Evolutionary conservation across 2,797 vertebrate species (phyloP), one percentile per base, ranked within the genome.

Genomic region (Takifugu rubripes): DNA sequence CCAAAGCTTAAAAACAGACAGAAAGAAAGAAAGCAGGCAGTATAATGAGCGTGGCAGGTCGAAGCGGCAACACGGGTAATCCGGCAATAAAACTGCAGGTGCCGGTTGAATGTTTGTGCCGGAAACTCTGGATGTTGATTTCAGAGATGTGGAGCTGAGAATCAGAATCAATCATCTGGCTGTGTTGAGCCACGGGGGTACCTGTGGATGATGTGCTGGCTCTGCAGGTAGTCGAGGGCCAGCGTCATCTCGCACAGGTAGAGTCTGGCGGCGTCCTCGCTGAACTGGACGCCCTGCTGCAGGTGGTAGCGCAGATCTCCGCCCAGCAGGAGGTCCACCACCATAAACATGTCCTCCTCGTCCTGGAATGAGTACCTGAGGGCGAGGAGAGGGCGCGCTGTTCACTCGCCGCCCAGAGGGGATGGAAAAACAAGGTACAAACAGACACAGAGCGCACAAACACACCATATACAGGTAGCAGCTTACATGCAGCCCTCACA

Each of bases 321-420:
- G 0, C 97, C 97, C 16, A 97, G 87, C 11, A 98, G 93, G 74
- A 99, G 88, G 80, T 99, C 97, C 74, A 99, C 97, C 69, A 99
- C 97, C 96, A 99, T 99, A 81, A 99, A 99, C 97, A 99, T 99
- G 90, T 99, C 97, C 87, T 99, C 97, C 83, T 98, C 97, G 0
- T 99, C 97, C 87, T 99, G 97, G 88, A 99, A 99, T 0, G 97
- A 99, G 84, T 97, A 99, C 97, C 97, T 99, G 90, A 0, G 59
- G 81, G 67, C 21, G 49, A 52, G 14, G 33, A 31, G 11, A 61
- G 52, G 63, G 72, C 64, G 82, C 21, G 43, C 43, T 6, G 42
- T 60, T 84, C 61, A 84, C 73, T 84, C 44, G 16, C 16, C 16
- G 10, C 44, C 16, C 44, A 21, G 17, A 6, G 44, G 44, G 6